These are phyloP conservation scores for Phoenicopterus ruber DNA, from an alignment of 2,113 vertebrate species.

Conservation along the genomic window DNA sequence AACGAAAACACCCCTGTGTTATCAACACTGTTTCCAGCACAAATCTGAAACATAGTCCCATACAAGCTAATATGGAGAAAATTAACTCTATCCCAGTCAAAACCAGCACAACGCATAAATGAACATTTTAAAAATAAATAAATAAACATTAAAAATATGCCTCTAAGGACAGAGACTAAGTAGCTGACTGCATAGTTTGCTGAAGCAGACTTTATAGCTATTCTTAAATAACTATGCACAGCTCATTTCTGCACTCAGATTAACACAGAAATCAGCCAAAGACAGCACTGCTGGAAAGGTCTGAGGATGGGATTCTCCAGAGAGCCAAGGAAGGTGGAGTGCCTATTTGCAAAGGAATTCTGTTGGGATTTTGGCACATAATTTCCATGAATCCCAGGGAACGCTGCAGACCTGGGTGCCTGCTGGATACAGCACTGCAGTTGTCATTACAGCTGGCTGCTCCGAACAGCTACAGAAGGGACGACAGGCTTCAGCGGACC, in stretches of 20 bases:
- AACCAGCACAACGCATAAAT: too few relatives aligned
- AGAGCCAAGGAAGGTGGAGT: neutral
- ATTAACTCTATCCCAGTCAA: too few relatives aligned
- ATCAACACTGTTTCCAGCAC: too few relatives aligned
- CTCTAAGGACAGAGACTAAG: neutral
- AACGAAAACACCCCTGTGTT: too few relatives aligned
- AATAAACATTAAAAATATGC: constrained; percentile 10
- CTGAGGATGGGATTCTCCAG: neutral
- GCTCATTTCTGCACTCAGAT: neutral
- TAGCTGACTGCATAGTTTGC: neutral
- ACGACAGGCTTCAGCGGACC: neutral
- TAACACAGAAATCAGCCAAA: neutral
- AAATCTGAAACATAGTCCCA: too few relatives aligned
- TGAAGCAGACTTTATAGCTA: neutral
- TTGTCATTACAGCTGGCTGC: neutral
- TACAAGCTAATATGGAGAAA: too few relatives aligned
- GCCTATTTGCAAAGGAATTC: neutral
- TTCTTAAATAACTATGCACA: neutral
- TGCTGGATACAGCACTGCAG: neutral
- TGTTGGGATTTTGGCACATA: neutral
- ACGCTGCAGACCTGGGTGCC: neutral
- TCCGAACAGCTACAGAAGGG: neutral
- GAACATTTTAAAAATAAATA: constrained; percentile 34
- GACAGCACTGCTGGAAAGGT: neutral
- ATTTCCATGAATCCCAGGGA: neutral